Evolutionary conservation across 2,797 vertebrate species (phyloP).

Genomic region (Cyprinodon diabolis): DNA sequence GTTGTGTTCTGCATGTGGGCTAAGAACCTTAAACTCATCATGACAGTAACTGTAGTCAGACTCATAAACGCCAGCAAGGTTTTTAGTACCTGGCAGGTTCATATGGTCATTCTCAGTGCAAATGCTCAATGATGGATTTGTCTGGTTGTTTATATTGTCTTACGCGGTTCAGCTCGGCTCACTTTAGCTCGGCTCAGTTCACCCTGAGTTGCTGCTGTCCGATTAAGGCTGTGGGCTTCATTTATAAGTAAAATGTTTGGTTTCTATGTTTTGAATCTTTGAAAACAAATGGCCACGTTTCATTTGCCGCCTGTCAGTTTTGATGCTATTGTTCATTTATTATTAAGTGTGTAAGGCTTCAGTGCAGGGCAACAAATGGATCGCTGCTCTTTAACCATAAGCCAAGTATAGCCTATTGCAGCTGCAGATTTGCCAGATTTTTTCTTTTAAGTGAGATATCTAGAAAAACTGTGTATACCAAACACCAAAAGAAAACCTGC

Average conservation of each 20-base stretch:
- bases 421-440: too few species aligned
- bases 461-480: neutral
- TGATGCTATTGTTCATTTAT: constrained; percentile 80
- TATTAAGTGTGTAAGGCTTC: constrained; percentile 72
- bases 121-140: neutral
- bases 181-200: constrained; percentile 19
- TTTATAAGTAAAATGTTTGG: constrained; percentile 70
- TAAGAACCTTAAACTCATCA: too few species aligned
- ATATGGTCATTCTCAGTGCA: neutral
- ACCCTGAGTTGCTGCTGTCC: constrained; percentile 24
- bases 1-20: too few species aligned
- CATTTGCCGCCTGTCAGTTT: constrained; percentile 80
- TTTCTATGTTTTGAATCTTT: constrained; percentile 79
- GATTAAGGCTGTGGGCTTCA: constrained; percentile 57
- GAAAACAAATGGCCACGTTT: constrained; percentile 73
- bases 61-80: neutral
- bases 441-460: neutral
- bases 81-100: neutral
- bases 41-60: neutral
- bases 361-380: constrained; percentile 54
- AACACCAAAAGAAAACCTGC: neutral
- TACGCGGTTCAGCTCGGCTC: constrained; percentile 5
- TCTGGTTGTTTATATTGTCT: constrained; percentile 9
- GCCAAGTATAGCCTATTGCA: constrained; percentile 10
- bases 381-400: constrained; percentile 49